Percentiles rank a stretch among this genome's conserved stretches.
phyloP scores from a whole-genome alignment of 2,113 vertebrate species.

The Aix galericulata region DNA sequence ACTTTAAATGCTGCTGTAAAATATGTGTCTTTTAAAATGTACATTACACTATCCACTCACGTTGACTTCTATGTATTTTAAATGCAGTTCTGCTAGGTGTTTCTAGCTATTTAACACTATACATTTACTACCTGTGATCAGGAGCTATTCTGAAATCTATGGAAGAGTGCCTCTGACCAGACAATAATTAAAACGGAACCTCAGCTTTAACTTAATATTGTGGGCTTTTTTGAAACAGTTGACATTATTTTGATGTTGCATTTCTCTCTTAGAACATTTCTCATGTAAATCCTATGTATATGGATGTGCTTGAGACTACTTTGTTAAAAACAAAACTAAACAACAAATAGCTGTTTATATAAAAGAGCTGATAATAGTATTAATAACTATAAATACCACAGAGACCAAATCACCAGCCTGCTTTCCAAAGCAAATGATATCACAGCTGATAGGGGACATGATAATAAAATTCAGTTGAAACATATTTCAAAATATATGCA shows the following conservation, averaged over 20 bases:
- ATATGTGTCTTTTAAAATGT: neutral
- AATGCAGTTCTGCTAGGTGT: neutral
- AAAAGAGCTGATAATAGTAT: neutral
- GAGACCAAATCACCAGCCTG: neutral
- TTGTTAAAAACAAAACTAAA: neutral
- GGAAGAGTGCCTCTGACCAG: neutral
- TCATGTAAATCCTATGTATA: neutral
- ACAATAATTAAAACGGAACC: neutral
- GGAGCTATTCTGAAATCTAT: neutral
- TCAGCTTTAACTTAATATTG: neutral
- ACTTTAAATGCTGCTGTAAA: neutral
- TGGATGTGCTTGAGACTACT: accelerated
- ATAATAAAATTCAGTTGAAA: neutral
- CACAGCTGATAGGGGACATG: neutral
- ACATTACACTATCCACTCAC: neutral
- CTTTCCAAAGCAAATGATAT: neutral
- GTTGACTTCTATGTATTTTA: neutral
- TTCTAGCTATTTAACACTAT: neutral
- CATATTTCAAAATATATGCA: neutral
- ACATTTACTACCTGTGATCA: neutral
- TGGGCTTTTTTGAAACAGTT: neutral
- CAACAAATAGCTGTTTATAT: neutral
- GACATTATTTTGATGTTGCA: neutral
- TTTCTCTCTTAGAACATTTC: neutral
- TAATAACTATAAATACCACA: neutral